A percentile compares a stretch with the other conserved stretches of the same genome.
phyloP scores from a whole-genome alignment of 2,797 vertebrate genomes.

The Arnoldichthys spilopterus region DNA sequence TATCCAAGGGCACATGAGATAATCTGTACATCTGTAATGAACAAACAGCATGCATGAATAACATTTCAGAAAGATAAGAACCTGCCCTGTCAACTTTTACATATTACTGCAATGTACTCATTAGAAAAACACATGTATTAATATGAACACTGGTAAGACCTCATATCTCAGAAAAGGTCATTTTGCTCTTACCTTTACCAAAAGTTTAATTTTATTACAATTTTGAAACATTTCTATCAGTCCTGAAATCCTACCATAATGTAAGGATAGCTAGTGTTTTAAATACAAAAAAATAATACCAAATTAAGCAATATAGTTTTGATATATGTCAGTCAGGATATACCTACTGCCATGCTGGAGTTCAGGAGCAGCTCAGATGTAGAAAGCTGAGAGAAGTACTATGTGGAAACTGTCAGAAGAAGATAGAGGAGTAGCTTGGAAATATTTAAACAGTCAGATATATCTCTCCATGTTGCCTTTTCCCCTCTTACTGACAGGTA shows the following conservation, averaged over 20 bases:
- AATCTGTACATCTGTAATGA: conserved; percentile 14
- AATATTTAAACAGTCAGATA: neutral
- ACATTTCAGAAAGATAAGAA: conserved; percentile 1
- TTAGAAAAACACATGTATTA: conserved; percentile 9
- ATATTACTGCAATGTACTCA: conserved; percentile 13
- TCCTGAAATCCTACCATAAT: neutral
- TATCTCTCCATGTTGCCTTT: neutral
- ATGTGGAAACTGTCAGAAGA: neutral
- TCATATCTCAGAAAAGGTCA: neutral
- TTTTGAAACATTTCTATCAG: neutral
- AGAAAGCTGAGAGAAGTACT: neutral
- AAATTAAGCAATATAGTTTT: neutral
- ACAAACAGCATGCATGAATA: neutral
- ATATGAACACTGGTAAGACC: too few species aligned
- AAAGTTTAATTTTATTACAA: neutral
- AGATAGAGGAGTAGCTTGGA: neutral
- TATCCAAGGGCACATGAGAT: neutral
- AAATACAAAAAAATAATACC: neutral
- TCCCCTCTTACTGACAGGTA: conserved; percentile 4
- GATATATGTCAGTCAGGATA: too few species aligned
- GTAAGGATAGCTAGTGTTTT: neutral
- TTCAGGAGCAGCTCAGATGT: neutral
- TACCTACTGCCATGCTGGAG: neutral
- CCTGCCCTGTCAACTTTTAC: neutral
- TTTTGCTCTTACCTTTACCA: neutral